Percentiles rank a stretch among this genome's conserved stretches.
Conservation (phyloP, 2,888 invertebrate species). For the Rhynchonema sp. region DNA sequence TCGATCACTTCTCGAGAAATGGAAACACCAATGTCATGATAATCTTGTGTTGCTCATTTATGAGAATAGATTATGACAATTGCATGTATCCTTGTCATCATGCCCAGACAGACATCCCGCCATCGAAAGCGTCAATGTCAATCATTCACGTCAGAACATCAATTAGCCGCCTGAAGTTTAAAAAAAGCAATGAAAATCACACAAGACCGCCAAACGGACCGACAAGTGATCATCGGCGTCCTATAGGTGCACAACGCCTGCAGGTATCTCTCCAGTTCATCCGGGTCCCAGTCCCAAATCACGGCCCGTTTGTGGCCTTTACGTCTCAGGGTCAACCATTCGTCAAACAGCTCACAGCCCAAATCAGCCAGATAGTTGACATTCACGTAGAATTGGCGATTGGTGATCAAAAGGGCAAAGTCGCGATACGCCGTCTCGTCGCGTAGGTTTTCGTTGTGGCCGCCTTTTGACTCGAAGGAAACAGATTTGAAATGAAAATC, state of each 20-base stretch:
- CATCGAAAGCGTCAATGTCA: too few relatives aligned
- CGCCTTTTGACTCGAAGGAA: too few relatives aligned
- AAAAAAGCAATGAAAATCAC: too few relatives aligned
- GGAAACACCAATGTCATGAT: too few relatives aligned
- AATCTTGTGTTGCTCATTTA: too few relatives aligned
- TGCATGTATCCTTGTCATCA: too few relatives aligned
- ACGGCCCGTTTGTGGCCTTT: background rate
- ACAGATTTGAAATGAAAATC: too few relatives aligned
- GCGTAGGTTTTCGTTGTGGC: background rate
- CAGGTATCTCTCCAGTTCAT: constrained; percentile 1
- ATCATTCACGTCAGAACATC: too few relatives aligned
- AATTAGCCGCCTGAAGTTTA: too few relatives aligned
- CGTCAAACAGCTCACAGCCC: background rate
- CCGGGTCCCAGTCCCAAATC: background rate
- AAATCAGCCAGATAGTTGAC: background rate
- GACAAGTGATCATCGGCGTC: constrained; percentile 1
- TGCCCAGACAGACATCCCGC: too few relatives aligned
- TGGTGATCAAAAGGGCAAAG: background rate
- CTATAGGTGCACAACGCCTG: constrained; percentile 4
- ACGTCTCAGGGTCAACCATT: background rate
- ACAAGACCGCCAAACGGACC: background rate
- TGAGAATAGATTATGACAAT: too few relatives aligned
- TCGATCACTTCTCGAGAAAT: too few relatives aligned
- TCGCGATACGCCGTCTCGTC: constrained; percentile 1
- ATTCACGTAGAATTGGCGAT: constrained; percentile 1